phyloP scores from a whole-genome alignment of 2,888 invertebrate species.

The Acleris literana region DNA sequence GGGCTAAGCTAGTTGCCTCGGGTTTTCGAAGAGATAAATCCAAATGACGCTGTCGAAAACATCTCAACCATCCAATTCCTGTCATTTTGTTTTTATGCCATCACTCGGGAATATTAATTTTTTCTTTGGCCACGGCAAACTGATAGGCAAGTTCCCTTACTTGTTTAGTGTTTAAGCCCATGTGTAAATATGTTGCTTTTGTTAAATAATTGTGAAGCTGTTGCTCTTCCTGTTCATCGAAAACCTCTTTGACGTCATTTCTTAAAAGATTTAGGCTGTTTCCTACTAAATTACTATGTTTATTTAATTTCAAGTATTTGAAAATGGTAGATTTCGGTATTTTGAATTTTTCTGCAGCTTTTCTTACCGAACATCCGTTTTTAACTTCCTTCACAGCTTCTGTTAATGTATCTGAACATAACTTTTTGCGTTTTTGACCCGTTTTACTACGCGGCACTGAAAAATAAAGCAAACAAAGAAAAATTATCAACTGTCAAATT shows the following conservation, averaged over 20 bases:
- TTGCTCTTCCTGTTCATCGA: constrained; percentile 40
- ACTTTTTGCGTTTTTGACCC: not conserved
- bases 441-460: constrained; percentile 1
- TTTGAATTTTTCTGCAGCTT: constrained; percentile 17
- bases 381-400: constrained; percentile 3
- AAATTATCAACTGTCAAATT: not conserved
- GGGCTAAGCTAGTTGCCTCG: constrained; percentile 27
- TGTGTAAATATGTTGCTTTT: constrained; percentile 40
- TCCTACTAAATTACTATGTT: constrained; percentile 13
- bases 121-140: constrained; percentile 37
- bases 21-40: constrained; percentile 32
- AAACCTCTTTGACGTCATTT: constrained; percentile 41
- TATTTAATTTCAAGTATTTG: constrained; percentile 25
- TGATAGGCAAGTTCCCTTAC: constrained; percentile 40
- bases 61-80: constrained; percentile 29
- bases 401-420: not conserved
- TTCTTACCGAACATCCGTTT: constrained; percentile 18
- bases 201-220: constrained; percentile 17
- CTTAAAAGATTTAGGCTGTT: constrained; percentile 35
- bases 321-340: constrained; percentile 40
- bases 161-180: constrained; percentile 41
- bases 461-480: not conserved
- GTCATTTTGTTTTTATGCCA: constrained; percentile 32
- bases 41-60: constrained; percentile 20
- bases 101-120: constrained; percentile 15